Conservation (phyloP, 2,797 vertebrate species). For the Discoglossus pictus region DNA sequence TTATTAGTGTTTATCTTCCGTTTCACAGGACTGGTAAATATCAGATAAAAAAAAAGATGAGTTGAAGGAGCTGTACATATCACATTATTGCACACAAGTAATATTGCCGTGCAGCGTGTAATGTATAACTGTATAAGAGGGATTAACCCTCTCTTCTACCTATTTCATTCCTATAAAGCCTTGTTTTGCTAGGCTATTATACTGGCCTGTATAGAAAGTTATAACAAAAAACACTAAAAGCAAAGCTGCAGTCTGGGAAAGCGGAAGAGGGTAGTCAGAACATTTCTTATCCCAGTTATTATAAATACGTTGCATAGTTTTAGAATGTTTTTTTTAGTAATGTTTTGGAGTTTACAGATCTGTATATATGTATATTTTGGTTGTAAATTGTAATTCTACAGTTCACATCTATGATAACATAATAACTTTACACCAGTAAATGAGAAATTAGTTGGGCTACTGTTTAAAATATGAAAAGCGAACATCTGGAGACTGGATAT, state of each 20-base stretch:
- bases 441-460: neutral
- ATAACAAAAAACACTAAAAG: conserved; percentile 21
- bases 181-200: neutral
- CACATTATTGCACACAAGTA: conserved; percentile 4
- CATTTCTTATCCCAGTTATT: conserved; percentile 31
- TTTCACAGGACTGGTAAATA: conserved; percentile 64
- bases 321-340: conserved; percentile 52
- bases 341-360: conserved; percentile 62
- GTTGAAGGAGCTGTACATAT: conserved; percentile 46
- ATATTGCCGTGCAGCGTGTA: conserved; percentile 6
- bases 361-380: conserved; percentile 63
- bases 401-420: conserved; percentile 25
- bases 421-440: conserved; percentile 11
- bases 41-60: conserved; percentile 1
- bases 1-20: conserved; percentile 58
- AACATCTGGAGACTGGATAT: no score
- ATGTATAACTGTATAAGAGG: no score
- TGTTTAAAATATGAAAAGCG: neutral
- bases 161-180: neutral
- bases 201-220: no score
- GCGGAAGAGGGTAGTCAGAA: conserved; percentile 55
- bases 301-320: conserved; percentile 38
- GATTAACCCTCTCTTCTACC: neutral
- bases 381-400: conserved; percentile 45
- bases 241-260: conserved; percentile 59